These are phyloP conservation scores for Hymenopus coronatus DNA, from an alignment of 2,888 invertebrate genomes.

Conservation along the genomic window DNA sequence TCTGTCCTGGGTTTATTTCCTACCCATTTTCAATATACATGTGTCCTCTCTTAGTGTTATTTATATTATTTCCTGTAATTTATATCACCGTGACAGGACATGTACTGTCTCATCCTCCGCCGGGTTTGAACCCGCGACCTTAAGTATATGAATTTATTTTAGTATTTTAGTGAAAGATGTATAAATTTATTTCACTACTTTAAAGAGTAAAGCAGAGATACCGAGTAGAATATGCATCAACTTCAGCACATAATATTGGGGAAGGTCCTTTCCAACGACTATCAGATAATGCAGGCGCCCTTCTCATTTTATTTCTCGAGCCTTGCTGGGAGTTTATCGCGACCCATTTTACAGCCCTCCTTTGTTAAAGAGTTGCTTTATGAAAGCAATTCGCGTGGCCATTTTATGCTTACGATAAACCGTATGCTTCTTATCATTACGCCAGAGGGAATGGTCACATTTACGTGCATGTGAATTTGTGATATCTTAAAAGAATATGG, in stretches of 20 bases:
- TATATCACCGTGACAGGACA: too few species aligned
- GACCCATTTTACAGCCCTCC: background rate
- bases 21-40: too few species aligned
- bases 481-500: background rate
- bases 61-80: too few species aligned
- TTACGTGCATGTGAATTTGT: background rate
- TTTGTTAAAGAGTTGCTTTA: background rate
- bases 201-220: background rate
- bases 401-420: background rate
- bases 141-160: too few species aligned
- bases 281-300: background rate
- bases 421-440: background rate
- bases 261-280: background rate
- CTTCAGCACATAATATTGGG: background rate
- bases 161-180: too few species aligned
- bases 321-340: background rate
- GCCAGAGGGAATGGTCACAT: background rate
- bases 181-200: too few species aligned
- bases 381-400: background rate
- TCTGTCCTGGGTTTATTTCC: too few species aligned
- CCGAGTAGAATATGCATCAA: background rate
- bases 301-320: background rate
- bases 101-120: too few species aligned
- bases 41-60: too few species aligned
- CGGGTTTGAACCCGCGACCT: too few species aligned